Conservation (phyloP, 2,888 invertebrate species). For the Temnothorax rugatulus region DNA sequence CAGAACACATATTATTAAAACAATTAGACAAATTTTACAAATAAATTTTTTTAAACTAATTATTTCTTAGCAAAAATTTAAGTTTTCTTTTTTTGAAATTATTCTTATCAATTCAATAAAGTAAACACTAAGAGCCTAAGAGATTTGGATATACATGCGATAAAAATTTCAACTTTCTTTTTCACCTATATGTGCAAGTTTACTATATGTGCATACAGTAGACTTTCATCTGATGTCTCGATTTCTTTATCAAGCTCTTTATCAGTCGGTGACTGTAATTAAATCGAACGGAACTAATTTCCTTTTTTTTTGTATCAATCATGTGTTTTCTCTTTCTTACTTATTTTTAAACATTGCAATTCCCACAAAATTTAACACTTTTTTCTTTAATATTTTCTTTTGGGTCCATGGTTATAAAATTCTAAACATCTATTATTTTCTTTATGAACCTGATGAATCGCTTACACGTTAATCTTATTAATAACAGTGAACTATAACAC, state of each 20-base stretch:
- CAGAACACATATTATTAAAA: background rate
- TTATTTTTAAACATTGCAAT: constrained; percentile 1
- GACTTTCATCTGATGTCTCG: background rate
- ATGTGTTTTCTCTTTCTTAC: background rate
- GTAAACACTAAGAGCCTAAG: background rate
- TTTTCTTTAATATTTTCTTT: background rate
- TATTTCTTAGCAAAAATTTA: background rate
- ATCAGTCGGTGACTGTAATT: background rate
- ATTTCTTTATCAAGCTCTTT: background rate
- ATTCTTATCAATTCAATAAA: background rate
- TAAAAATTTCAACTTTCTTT: background rate
- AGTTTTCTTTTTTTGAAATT: too few relatives aligned
- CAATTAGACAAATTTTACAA: background rate
- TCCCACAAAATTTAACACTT: background rate
- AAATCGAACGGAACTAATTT: background rate
- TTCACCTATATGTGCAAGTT: background rate
- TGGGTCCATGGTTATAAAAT: background rate
- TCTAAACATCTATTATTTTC: background rate
- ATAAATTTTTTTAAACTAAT: background rate
- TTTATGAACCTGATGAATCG: background rate
- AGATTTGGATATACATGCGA: background rate
- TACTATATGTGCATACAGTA: background rate
- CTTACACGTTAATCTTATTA: background rate
- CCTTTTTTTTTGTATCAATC: background rate
- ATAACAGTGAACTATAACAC: background rate